Percentiles rank a stretch among this genome's conserved stretches.
These are phyloP conservation scores for Physocephala rufipes DNA, from an alignment of 2,888 invertebrate genomes.

Conservation along the genomic window DNA sequence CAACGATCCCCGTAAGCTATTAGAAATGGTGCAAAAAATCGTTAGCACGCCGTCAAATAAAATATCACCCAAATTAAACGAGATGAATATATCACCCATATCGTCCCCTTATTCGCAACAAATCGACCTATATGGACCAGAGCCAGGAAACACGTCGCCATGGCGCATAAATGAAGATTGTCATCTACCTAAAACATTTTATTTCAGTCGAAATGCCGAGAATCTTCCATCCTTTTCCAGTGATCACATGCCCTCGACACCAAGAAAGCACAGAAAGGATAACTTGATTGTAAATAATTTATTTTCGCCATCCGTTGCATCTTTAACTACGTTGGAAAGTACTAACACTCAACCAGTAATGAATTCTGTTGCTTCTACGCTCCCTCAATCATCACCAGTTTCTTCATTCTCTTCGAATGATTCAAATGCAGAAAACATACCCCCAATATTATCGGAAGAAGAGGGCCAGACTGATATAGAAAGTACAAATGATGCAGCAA, in stretches of 20 bases:
- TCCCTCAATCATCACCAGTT: neutral
- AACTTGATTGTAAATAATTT: neutral
- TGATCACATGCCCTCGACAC: slow-evolving; percentile 55
- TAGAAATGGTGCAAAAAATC: slow-evolving; percentile 53
- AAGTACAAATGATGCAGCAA: slow-evolving; percentile 43
- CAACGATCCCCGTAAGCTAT: slow-evolving; percentile 46
- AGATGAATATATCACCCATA: slow-evolving; percentile 50
- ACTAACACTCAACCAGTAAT: neutral
- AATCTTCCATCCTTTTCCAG: slow-evolving; percentile 62
- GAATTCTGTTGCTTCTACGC: neutral
- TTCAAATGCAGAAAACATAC: slow-evolving; percentile 58
- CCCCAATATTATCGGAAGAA: slow-evolving; percentile 46
- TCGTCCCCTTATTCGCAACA: slow-evolving; percentile 49
- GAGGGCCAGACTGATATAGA: neutral
- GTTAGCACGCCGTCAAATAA: slow-evolving; percentile 57
- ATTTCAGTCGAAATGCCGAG: slow-evolving; percentile 56
- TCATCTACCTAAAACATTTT: slow-evolving; percentile 55
- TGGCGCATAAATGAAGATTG: slow-evolving; percentile 60
- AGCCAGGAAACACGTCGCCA: slow-evolving; percentile 51
- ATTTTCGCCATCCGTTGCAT: neutral
- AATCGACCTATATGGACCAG: neutral
- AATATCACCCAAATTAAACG: neutral
- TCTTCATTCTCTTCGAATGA: slow-evolving; percentile 52
- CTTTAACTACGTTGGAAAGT: neutral
- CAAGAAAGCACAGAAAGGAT: slow-evolving; percentile 42